These are phyloP conservation scores for Steatocranus sp. DNA, from an alignment of 2,797 vertebrate genomes.

Conservation along the genomic window DNA sequence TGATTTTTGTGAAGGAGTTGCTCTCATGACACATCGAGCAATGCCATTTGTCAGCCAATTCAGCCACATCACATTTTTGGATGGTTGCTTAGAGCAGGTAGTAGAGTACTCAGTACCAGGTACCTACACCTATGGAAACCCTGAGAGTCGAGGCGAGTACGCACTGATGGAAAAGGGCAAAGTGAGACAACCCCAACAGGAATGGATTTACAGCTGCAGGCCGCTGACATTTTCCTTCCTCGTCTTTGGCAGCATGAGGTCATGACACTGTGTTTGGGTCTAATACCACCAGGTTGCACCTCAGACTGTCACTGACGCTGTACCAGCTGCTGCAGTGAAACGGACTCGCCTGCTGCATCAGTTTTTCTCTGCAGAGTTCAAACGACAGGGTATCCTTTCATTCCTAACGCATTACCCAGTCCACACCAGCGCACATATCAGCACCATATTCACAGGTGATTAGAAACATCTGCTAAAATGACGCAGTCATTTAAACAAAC, in stretches of 20 bases:
- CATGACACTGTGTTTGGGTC: neutral
- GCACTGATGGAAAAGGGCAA: neutral
- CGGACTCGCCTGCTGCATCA: neutral
- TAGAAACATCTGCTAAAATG: neutral
- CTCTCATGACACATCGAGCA: neutral
- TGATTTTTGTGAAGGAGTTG: neutral
- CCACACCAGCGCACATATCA: fast-evolving
- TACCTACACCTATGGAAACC: neutral
- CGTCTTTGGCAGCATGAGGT: neutral
- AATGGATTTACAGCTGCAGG: neutral
- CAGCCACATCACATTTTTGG: neutral
- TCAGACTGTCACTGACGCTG: neutral
- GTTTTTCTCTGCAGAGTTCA: neutral
- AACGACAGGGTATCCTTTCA: neutral
- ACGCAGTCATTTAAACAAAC: neutral
- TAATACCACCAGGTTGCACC: neutral
- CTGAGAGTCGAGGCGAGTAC: neutral
- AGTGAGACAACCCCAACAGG: neutral
- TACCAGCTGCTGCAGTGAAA: neutral
- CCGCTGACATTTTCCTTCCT: neutral
- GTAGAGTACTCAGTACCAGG: neutral
- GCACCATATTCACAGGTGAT: neutral
- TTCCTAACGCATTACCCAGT: neutral
- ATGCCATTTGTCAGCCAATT: neutral
- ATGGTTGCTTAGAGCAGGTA: neutral